A percentile compares a stretch with the other conserved stretches of the same genome.
These are phyloP conservation scores for Egretta garzetta DNA, from an alignment of 2,113 vertebrate genomes.

Conservation along the genomic window DNA sequence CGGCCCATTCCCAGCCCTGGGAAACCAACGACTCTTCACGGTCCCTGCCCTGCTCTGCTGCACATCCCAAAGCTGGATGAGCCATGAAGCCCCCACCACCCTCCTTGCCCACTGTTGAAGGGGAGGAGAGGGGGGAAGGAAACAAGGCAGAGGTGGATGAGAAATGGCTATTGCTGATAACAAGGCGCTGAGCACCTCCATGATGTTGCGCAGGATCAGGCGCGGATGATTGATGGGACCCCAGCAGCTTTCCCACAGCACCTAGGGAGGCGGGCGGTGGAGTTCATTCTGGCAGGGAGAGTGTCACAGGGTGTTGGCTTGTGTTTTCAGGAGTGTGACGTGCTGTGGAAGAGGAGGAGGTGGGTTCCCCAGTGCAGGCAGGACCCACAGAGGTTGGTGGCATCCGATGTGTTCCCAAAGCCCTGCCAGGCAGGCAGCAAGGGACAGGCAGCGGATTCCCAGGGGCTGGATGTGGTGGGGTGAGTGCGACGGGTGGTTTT, in stretches of 20 bases:
- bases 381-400: background rate
- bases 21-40: fast-evolving
- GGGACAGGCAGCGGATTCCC: background rate
- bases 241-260: background rate
- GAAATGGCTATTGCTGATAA: fast-evolving
- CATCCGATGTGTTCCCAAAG: background rate
- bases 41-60: fast-evolving
- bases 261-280: background rate
- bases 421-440: background rate
- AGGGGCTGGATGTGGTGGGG: background rate
- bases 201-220: fast-evolving
- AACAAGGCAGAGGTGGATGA: background rate
- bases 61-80: background rate
- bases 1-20: fast-evolving
- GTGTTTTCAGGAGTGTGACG: fast-evolving
- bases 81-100: background rate
- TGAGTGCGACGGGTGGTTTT: fast-evolving
- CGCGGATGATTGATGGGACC: background rate
- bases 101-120: background rate
- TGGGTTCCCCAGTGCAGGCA: background rate
- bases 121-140: background rate
- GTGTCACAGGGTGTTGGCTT: fast-evolving
- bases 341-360: background rate
- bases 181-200: fast-evolving
- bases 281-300: background rate